Percentiles rank a stretch among this genome's conserved stretches.
Conservation (phyloP, 2,113 vertebrate species). For the Odontophorus gujanensis region DNA sequence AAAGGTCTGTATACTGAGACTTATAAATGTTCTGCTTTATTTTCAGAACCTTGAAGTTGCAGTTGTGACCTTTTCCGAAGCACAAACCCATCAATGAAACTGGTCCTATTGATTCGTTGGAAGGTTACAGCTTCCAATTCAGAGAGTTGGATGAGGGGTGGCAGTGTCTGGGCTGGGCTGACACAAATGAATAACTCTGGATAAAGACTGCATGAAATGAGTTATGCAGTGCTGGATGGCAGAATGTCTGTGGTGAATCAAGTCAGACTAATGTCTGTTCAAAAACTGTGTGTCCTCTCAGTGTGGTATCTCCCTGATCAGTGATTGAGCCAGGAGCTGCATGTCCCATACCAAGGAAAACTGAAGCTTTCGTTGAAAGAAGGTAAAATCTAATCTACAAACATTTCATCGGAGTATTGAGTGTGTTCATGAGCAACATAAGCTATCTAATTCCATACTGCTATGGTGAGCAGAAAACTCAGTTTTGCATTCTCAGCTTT, state of each 20-base stretch:
- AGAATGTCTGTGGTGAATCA: accelerated
- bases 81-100: too few species aligned
- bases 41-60: neutral
- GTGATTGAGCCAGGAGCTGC: neutral
- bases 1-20: neutral
- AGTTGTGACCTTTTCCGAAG: neutral
- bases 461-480: neutral
- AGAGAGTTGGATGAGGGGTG: neutral
- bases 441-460: neutral
- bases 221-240: neutral
- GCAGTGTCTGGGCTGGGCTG: neutral
- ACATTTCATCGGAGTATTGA: neutral
- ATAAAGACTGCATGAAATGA: neutral
- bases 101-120: neutral
- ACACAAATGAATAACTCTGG: neutral
- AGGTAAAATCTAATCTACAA: neutral
- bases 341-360: neutral
- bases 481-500: neutral
- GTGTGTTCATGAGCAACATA: neutral
- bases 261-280: neutral
- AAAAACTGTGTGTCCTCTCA: neutral
- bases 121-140: neutral
- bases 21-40: neutral
- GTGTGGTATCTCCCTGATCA: neutral
- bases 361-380: neutral